Evolutionary conservation across 2,797 vertebrate species (phyloP).

Genomic region (Lagorchestes hirsutus): DNA sequence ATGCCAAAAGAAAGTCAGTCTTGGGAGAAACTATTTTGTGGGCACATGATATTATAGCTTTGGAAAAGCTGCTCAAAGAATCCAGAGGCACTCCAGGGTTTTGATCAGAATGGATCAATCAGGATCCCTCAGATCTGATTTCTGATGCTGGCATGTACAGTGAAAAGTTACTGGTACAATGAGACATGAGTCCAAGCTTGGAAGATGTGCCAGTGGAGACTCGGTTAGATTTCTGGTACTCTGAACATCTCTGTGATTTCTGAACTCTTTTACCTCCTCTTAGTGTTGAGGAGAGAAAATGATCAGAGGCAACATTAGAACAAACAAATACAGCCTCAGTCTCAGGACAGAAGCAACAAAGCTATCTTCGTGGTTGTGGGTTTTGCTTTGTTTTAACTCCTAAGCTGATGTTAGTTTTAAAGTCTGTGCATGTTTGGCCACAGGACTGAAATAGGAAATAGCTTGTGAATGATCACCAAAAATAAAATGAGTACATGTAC

Average conservation of each 20-base stretch:
- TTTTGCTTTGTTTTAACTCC: neutral
- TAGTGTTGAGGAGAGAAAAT: constrained; percentile 14
- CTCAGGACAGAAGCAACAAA: neutral
- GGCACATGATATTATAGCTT: neutral
- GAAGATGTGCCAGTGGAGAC: constrained; percentile 28
- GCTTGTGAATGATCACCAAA: too few relatives aligned
- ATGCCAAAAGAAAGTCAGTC: constrained; percentile 70
- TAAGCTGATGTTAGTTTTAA: too few relatives aligned
- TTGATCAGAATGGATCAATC: constrained; percentile 16
- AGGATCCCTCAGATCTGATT: constrained; percentile 10
- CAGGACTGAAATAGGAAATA: too few relatives aligned
- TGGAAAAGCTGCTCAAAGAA: neutral
- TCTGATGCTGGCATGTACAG: constrained; percentile 7
- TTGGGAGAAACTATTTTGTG: neutral
- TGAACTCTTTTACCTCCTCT: constrained; percentile 33
- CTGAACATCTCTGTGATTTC: constrained; percentile 59
- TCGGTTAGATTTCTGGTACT: constrained; percentile 32
- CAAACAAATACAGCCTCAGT: neutral
- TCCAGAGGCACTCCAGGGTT: neutral
- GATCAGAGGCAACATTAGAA: constrained; percentile 47
- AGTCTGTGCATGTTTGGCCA: too few relatives aligned
- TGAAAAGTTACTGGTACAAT: neutral
- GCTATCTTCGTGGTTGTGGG: neutral
- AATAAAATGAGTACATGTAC: too few relatives aligned
- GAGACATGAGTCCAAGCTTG: constrained; percentile 9